Conservation (phyloP, 2,113 vertebrate genomes). For the Pelmatolapia mariae region DNA sequence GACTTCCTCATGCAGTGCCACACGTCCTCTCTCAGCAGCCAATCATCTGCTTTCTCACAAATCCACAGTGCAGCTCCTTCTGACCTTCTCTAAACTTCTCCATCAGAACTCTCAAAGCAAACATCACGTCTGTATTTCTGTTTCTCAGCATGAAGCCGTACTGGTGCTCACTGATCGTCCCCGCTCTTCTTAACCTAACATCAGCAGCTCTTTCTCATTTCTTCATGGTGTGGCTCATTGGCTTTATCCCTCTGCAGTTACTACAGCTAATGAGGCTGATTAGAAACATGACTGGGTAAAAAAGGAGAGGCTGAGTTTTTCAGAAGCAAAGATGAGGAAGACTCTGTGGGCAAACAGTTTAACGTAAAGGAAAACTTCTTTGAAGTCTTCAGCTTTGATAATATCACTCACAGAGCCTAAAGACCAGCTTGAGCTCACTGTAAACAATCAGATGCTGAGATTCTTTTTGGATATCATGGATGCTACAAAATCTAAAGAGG, state of each 20-base stretch:
- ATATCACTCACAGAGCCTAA: background rate
- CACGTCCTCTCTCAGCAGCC: background rate
- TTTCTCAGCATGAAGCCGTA: background rate
- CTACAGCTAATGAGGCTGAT: background rate
- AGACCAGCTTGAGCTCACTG: background rate
- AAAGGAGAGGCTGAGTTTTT: background rate
- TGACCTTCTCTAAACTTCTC: background rate
- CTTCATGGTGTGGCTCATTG: background rate
- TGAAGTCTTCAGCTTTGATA: background rate
- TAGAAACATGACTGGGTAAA: background rate
- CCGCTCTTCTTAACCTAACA: background rate
- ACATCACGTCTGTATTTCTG: background rate
- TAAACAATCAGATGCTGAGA: background rate
- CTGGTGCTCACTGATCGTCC: background rate
- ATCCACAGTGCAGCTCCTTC: background rate
- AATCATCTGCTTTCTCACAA: background rate
- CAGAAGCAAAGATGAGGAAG: background rate
- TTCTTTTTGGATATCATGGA: background rate
- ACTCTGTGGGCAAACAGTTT: background rate
- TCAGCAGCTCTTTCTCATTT: background rate
- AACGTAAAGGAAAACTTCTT: background rate
- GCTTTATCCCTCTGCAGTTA: background rate
- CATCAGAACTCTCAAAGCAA: background rate
- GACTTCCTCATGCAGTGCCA: background rate
- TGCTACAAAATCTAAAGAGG: background rate